Conservation (phyloP, 1,140 invertebrate species). For the Platorchestia sp. region DNA sequence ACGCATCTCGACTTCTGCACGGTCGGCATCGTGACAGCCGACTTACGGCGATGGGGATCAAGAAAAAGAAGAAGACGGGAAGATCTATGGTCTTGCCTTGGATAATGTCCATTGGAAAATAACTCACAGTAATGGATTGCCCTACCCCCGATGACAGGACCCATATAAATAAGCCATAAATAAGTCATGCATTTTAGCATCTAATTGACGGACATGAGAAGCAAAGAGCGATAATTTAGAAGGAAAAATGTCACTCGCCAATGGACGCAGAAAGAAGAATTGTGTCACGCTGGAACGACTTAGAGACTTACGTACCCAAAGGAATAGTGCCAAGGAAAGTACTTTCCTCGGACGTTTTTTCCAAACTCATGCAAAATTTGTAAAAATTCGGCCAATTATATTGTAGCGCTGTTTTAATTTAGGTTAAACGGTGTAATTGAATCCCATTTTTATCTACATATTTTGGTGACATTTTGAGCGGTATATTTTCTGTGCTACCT, state of each 20-base stretch:
- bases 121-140: constrained; percentile 51
- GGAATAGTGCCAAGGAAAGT: not conserved
- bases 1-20: not conserved
- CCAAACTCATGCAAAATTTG: not conserved
- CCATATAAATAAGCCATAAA: constrained; percentile 54
- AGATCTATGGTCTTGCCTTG: constrained; percentile 46
- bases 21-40: not conserved
- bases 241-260: not conserved
- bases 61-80: constrained; percentile 38
- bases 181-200: constrained; percentile 55
- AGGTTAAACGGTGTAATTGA: too few species aligned
- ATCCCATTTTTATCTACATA: too few species aligned
- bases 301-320: not conserved
- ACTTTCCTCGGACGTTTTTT: not conserved
- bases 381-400: too few species aligned
- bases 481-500: too few species aligned
- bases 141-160: not conserved
- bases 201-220: constrained; percentile 24
- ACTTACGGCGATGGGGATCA: not conserved
- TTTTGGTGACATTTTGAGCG: too few species aligned
- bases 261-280: constrained; percentile 3
- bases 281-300: constrained; percentile 34
- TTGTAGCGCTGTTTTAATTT: too few species aligned
- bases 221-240: constrained; percentile 28
- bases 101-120: constrained; percentile 21